Evolutionary conservation across 2,113 vertebrate species (phyloP), one percentile per base, ranked within the genome.

Genomic region (Ramphastos sulfuratus): DNA sequence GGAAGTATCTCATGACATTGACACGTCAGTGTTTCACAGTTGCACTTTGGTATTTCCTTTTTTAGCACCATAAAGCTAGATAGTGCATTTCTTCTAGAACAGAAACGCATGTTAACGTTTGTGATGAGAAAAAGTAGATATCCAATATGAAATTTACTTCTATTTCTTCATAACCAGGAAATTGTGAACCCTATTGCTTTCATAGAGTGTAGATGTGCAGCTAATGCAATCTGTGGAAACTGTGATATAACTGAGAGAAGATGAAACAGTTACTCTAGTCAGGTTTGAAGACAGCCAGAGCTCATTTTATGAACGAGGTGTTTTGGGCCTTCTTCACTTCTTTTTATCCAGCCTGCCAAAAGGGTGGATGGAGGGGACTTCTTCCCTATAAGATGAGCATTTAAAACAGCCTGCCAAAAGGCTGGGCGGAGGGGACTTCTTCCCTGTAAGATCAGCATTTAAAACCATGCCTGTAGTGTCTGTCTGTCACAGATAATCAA

Each of bases 191-290:
- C 20, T 76, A 9, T 56, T 67, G 35, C 9, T 77, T 82, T 37
- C 2, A 0, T 56, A 42, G 15, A 4, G 5, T 63, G n/a, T 52
- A 46, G 46, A 6, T 72, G 15, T 0, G 1, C 54, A 58, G 31
- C 24, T 81, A 28, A 33, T 56, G 37, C 13, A 39, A 28, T n/a
- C 23, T 27, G 5, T 39, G 31, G 63, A 72, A 66, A 54, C 48
- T 28, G 35, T 30, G 33, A 23, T 44, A 10, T 21, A 48, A 63
- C 37, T 80, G 39, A 64, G 70, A 48, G 42, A 63, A 56, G 9
- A 31, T 79, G 69, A 27, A 63, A 24, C 39, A 21, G 44, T 37
- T 30, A 27, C 42, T 72, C 12, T 10, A 11, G 14, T 67, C 8
- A 4, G 14, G 25, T 84, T 39, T 63, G 39, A 83, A n/a, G 30